phyloP scores from a whole-genome alignment of 2,888 invertebrate genomes.

The Ceramica pisi region DNA sequence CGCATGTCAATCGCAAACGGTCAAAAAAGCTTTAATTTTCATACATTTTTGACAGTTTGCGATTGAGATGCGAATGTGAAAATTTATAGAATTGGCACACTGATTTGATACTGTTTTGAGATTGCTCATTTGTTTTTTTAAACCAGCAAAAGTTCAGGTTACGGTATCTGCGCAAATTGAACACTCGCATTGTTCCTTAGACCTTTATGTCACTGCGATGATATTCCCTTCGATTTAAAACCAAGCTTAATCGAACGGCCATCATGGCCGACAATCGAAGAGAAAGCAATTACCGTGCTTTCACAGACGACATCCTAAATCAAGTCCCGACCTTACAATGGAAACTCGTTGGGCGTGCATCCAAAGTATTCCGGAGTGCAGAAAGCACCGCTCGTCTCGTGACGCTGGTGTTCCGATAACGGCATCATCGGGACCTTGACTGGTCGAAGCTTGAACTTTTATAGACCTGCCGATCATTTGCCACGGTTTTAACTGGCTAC shows the following conservation, averaged over 20 bases:
- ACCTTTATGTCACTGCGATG: conserved; percentile 41
- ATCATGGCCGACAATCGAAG: conserved; percentile 58
- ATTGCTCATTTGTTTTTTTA: neutral
- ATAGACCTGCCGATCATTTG: conserved; percentile 73
- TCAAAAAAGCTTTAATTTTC: too few species aligned
- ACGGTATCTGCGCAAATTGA: conserved; percentile 11
- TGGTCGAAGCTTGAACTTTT: conserved; percentile 79
- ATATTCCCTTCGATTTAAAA: conserved; percentile 46
- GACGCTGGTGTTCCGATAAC: conserved; percentile 88
- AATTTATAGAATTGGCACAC: too few species aligned
- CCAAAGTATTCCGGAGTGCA: conserved; percentile 63
- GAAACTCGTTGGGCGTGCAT: conserved; percentile 69
- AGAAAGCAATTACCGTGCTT: conserved; percentile 66
- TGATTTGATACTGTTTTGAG: neutral
- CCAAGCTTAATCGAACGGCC: conserved; percentile 50
- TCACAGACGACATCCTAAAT: conserved; percentile 62
- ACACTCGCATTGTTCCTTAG: conserved; percentile 6
- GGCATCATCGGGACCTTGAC: conserved; percentile 86
- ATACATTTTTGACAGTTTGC: too few species aligned
- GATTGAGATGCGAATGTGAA: too few species aligned
- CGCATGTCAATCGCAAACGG: too few species aligned
- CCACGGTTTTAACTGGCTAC: conserved; percentile 62
- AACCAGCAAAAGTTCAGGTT: neutral
- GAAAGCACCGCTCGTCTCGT: conserved; percentile 80
- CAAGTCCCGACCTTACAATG: conserved; percentile 70